Evolutionary conservation across 2,113 vertebrate species (phyloP), one percentile per base, ranked within the genome.

Genomic region (Oryctolagus cuniculus): DNA sequence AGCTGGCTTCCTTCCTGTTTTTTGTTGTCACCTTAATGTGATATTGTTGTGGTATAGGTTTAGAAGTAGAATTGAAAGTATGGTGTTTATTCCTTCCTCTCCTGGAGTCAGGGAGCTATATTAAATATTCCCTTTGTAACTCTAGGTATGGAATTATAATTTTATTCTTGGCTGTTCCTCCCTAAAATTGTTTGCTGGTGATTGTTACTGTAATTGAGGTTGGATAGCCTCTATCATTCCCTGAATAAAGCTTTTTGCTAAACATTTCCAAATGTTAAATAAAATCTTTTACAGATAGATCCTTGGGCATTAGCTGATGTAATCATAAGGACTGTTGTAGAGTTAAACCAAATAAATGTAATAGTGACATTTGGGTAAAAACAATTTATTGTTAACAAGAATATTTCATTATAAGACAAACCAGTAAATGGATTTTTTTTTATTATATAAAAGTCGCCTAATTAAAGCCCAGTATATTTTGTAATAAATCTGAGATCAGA

Each of bases 241-340:
- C 38, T 75, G 31, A 89, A 67, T 31, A 85, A 86, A 80, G n/a
- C 55, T 44, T 92, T 94, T 94, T 87, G 10, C 74, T 78, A 61
- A 86, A 81, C 90, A 34, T 87, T 87, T 53, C 69, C 53, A 69
- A 78, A n/a, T 83, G 51, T 80, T 96, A 91, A 89, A 70, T 93
- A 70, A 86, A 89, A 67, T 72, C 8, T 5, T 31, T 73, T 93
- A 92, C n/a, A 92, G 67, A 27, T 86, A 80, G 49, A 58, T 53
- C 69, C 36, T 67, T 61, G 38, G 24, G 69, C 38, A 38, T 84
- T 91, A 84, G 36, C 63, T 87, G 49, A 87, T 94, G 61, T 66
- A 70, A 93, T 90, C 12, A 34, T 51, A 72, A 25, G 36, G 21
- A 77, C n/a, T 87, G 5, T 73, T 44, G 21, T 82, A 36, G 89